Conservation (phyloP, 2,888 invertebrate species). For the Drosophila monieri region DNA sequence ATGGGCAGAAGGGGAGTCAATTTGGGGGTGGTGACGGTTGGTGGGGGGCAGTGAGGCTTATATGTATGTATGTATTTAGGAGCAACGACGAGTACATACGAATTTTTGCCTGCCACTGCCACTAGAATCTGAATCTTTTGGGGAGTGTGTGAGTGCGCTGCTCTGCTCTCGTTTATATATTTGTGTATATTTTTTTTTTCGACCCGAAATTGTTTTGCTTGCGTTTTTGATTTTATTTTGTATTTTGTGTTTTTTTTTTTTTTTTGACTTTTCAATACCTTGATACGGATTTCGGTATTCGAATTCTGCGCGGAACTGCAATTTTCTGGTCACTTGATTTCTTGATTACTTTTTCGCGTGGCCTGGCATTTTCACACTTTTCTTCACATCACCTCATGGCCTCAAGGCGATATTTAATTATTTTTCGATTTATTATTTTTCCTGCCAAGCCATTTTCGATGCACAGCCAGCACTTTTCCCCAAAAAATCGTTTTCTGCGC, state of each 20-base stretch:
- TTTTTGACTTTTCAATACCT: background rate
- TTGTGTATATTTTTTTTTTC: conserved; percentile 46
- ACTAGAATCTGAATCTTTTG: conserved; percentile 51
- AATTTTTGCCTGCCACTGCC: conserved; percentile 63
- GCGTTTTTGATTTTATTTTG: conserved; percentile 21
- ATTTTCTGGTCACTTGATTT: conserved; percentile 29
- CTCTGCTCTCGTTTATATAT: conserved; percentile 60
- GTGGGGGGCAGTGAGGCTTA: conserved; percentile 18
- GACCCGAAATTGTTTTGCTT: conserved; percentile 59
- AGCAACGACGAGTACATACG: conserved; percentile 73
- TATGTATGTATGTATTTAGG: conserved; percentile 62
- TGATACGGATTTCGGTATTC: background rate
- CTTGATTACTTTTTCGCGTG: conserved; percentile 5
- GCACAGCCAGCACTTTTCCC: conserved; percentile 51
- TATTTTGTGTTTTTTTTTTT: too few relatives aligned
- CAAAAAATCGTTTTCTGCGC: conserved; percentile 37
- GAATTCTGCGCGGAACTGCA: conserved; percentile 25
- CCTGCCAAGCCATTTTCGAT: conserved; percentile 54
- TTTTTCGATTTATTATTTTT: conserved; percentile 29
- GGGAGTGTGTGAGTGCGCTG: conserved; percentile 1
- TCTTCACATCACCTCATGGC: conserved; percentile 22
- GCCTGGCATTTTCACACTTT: conserved; percentile 11
- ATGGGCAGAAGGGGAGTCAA: conserved; percentile 2
- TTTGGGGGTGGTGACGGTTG: conserved; percentile 23
- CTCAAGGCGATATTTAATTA: conserved; percentile 35